Conservation (phyloP, 1,140 invertebrate genomes). For the Ostrea edulis region DNA sequence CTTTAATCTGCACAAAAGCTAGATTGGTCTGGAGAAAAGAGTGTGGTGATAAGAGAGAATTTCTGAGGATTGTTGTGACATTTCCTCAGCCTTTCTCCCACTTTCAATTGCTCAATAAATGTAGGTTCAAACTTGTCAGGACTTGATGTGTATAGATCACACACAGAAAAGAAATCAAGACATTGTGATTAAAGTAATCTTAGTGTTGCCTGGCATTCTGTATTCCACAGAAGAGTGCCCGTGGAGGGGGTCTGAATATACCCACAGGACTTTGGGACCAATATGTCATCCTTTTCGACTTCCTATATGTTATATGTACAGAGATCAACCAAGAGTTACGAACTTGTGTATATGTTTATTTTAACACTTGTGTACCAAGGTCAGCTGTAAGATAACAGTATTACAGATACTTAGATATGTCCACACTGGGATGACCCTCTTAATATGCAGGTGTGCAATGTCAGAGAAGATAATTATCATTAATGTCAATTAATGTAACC, state of each 20-base stretch:
- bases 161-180: neutral
- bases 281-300: neutral
- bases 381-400: neutral
- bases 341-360: neutral
- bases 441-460: slow-evolving; percentile 2
- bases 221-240: neutral
- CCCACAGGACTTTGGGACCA: neutral
- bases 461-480: slow-evolving; percentile 12
- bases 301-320: too few relatives aligned
- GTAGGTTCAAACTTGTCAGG: slow-evolving; percentile 24
- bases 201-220: slow-evolving; percentile 7
- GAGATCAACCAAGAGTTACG: neutral
- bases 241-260: neutral
- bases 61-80: slow-evolving; percentile 24
- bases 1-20: slow-evolving; percentile 18
- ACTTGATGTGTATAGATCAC: neutral
- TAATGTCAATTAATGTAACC: neutral
- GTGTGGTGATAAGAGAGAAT: slow-evolving; percentile 17
- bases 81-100: slow-evolving; percentile 17
- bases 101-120: slow-evolving; percentile 22
- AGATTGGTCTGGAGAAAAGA: slow-evolving; percentile 17
- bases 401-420: neutral
- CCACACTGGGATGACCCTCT: neutral
- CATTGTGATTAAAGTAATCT: slow-evolving; percentile 11
- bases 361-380: neutral